A percentile compares a stretch with the other conserved stretches of the same genome.
phyloP scores from a whole-genome alignment of 2,797 vertebrate genomes.

The Neosalanx taihuensis region DNA sequence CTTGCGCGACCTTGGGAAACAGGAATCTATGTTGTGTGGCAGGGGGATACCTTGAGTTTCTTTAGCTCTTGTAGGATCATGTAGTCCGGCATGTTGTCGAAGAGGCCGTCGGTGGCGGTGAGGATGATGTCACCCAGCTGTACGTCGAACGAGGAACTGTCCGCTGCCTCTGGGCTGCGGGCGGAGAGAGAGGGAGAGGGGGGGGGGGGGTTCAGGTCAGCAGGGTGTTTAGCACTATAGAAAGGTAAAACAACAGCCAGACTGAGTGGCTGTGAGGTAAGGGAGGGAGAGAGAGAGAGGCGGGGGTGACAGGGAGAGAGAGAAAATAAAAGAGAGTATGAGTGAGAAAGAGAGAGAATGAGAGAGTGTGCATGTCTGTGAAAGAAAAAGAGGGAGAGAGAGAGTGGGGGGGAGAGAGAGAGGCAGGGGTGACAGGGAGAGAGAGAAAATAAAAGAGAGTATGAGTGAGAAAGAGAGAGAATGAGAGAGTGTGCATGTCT shows the following conservation, averaged over 20 bases:
- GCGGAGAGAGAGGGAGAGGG: constrained; percentile 28
- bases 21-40: neutral
- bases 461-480: neutral
- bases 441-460: neutral
- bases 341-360: no score
- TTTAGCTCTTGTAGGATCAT: constrained; percentile 98
- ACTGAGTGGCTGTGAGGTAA: neutral
- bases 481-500: neutral
- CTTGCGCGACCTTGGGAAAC: no score
- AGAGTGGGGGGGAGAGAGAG: neutral
- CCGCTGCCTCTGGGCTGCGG: constrained; percentile 90
- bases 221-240: constrained; percentile 23
- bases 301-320: no score
- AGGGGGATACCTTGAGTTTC: constrained; percentile 84
- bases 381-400: no score
- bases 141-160: constrained; percentile 94
- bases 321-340: no score
- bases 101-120: constrained; percentile 95
- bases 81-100: constrained; percentile 99
- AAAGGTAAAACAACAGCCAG: neutral
- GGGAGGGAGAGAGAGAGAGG: neutral
- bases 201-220: constrained; percentile 24
- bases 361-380: no score
- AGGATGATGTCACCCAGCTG: constrained; percentile 98
- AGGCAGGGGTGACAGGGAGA: neutral